These are phyloP conservation scores for Melinaea menophilus DNA, from an alignment of 2,888 invertebrate species.

Conservation along the genomic window DNA sequence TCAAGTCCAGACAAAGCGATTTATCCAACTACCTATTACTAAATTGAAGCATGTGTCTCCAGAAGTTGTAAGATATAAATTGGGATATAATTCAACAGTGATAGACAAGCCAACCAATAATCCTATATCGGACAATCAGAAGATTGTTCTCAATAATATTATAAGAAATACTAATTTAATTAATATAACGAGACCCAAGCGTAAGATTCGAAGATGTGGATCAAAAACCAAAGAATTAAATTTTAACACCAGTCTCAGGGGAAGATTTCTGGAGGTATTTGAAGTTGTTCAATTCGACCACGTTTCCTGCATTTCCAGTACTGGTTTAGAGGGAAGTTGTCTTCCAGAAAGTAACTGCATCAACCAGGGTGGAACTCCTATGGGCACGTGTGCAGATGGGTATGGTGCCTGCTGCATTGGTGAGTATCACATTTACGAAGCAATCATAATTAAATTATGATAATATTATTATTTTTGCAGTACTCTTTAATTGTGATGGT, in stretches of 20 bases:
- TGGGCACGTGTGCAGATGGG: constrained; percentile 85
- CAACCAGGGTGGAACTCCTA: constrained; percentile 77
- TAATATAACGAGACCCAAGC: constrained; percentile 33
- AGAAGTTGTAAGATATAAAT: neutral
- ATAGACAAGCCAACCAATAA: neutral
- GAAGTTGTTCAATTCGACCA: constrained; percentile 85
- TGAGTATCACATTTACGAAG: constrained; percentile 66
- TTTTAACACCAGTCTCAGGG: constrained; percentile 32
- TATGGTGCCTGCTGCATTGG: constrained; percentile 87
- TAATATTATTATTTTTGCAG: constrained; percentile 55
- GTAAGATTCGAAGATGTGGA: constrained; percentile 35
- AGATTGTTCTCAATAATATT: constrained; percentile 7
- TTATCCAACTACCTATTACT: neutral
- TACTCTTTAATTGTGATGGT: constrained; percentile 82
- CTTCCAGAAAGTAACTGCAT: constrained; percentile 82
- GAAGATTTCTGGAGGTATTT: constrained; percentile 81
- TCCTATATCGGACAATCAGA: neutral
- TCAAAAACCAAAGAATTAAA: constrained; percentile 27
- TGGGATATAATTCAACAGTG: neutral
- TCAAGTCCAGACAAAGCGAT: neutral
- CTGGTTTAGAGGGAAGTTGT: constrained; percentile 83
- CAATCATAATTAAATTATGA: neutral
- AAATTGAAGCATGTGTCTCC: neutral
- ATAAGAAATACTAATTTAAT: constrained; percentile 9
- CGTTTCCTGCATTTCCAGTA: constrained; percentile 75